These are phyloP conservation scores for Micoletzkya japonica DNA, from an alignment of 2,888 invertebrate genomes.

Conservation along the genomic window DNA sequence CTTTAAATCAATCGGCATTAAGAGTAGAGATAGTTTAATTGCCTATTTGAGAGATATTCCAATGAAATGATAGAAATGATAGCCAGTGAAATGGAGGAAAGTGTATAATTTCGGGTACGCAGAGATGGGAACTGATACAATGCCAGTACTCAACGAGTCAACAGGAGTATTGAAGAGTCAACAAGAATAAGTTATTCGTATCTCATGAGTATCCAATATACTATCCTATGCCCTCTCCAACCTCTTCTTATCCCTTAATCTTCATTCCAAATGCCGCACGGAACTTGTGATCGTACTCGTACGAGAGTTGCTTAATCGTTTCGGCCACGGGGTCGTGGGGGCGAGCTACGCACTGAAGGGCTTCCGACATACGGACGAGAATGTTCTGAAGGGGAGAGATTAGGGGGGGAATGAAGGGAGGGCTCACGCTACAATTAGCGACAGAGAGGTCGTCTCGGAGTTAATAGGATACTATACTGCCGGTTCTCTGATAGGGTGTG, in stretches of 20 bases:
- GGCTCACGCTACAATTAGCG: neutral
- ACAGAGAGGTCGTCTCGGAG: neutral
- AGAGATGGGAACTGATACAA: too few species aligned
- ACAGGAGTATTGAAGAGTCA: too few species aligned
- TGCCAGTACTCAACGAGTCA: too few species aligned
- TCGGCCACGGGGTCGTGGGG: conserved; percentile 49
- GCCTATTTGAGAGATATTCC: too few species aligned
- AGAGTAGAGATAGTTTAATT: too few species aligned
- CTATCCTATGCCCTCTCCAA: too few species aligned
- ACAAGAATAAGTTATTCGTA: too few species aligned
- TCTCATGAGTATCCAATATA: too few species aligned
- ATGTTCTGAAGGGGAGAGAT: conserved; percentile 40
- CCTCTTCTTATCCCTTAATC: conserved; percentile 5
- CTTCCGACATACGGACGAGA: conserved; percentile 44
- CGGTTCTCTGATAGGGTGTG: neutral
- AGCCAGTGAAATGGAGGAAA: neutral
- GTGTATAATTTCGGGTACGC: too few species aligned
- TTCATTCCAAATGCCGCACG: conserved; percentile 57
- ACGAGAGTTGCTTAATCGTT: conserved; percentile 45
- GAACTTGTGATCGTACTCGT: conserved; percentile 58
- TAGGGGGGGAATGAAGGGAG: neutral
- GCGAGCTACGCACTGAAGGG: conserved; percentile 45
- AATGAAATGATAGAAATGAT: too few species aligned
- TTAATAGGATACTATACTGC: neutral
- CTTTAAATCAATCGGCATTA: too few species aligned